Base-by-base conservation (phyloP, 2,888 invertebrate species). In the Chymomyza fuscimana region DNA sequence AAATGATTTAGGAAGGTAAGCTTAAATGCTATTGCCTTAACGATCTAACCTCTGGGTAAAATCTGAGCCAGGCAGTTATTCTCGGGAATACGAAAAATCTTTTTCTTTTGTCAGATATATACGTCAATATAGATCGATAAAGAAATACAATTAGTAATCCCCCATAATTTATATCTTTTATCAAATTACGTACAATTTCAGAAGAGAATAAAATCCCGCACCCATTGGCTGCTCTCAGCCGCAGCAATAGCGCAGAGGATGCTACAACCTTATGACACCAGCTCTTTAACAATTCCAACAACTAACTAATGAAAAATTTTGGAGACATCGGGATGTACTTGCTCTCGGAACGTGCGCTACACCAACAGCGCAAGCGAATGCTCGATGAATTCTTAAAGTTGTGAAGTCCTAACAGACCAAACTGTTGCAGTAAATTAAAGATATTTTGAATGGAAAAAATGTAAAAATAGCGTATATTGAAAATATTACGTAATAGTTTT, bases 251-350 rank as follows among this genome's bases (percentile, higher is more conserved):
- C 70, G 79, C 85, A 19, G 89, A 89, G 77, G 89, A 90, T 76
- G 82, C 91, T 65, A 88, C 91, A 73, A 89, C 90, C 63, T 92
- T 92, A 91, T 91, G 92, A 91, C 91, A 91, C 80, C 91, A 91
- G 78, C 89, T 92, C 66, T 91, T 91, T 77, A 91, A 81, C 72
- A 90, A 83, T 72, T 84, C 88, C 62, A 90, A 89, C 74, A 91
- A 91, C 88, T 90, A 91, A 89, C 88, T 89, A 86, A 81, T 89
- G 87, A 89, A 89, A 89, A 89, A 86, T 76, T 81, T 86, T 64
- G 88, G 87, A 76, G 87, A 89, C 61, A 82, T 89, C 65, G 87
- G 89, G 64, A 87, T 89, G 84, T 87, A 83, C 77, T 72, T 88
- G 62, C 76, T 89, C 58, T 86, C 87, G 74, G 88, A 88, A 73